Evolutionary conservation across 2,797 vertebrate genomes (phyloP).

Genomic region (Cuniculus paca): DNA sequence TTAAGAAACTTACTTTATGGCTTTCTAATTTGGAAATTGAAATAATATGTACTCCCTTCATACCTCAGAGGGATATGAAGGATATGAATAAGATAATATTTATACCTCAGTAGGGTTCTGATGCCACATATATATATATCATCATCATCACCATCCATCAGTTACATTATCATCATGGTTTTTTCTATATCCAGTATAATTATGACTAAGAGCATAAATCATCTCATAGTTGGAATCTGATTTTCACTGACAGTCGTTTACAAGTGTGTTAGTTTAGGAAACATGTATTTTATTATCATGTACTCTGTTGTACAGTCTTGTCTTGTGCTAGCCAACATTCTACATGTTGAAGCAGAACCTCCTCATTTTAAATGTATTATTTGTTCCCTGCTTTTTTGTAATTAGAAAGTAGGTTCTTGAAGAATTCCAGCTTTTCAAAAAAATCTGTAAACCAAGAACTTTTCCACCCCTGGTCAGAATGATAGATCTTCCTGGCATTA

Average conservation of each 20-base stretch:
- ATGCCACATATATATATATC: neutral
- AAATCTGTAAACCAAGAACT: neutral
- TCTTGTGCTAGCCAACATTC: neutral
- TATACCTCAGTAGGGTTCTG: neutral
- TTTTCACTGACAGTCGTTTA: neutral
- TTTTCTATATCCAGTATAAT: neutral
- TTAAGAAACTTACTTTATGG: conserved; percentile 55
- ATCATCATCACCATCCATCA: neutral
- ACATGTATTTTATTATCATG: neutral
- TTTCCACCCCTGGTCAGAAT: neutral
- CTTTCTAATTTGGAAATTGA: conserved; percentile 16
- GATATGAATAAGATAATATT: conserved; percentile 3
- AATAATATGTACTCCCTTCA: neutral
- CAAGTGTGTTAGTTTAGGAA: neutral
- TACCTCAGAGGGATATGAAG: neutral
- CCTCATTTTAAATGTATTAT: neutral
- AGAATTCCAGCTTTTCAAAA: conserved; percentile 14
- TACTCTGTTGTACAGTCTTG: neutral
- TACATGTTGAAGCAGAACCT: neutral
- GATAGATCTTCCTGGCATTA: neutral
- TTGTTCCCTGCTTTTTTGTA: neutral
- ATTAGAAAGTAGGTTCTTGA: conserved; percentile 9
- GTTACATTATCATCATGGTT: neutral
- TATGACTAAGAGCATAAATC: neutral
- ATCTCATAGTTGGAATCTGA: neutral